Evolutionary conservation across 2,888 invertebrate genomes (phyloP).

Genomic region (Cerceris rybyensis): DNA sequence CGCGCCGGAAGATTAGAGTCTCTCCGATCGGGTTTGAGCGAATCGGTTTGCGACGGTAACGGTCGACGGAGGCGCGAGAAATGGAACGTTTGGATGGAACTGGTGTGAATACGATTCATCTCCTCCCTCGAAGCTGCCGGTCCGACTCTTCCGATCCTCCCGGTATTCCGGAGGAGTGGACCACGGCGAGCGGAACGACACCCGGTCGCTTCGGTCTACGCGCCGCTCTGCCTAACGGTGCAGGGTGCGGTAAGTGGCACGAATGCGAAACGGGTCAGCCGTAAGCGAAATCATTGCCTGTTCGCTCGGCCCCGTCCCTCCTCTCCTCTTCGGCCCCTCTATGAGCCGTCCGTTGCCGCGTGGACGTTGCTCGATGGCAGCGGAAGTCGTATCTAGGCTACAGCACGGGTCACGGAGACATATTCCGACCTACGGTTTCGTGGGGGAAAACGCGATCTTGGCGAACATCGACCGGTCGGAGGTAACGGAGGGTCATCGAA

Average conservation of each 20-base stretch:
- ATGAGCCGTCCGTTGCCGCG: slow-evolving; percentile 10
- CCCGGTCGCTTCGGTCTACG: slow-evolving; percentile 37
- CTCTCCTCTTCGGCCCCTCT: background rate
- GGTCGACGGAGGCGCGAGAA: slow-evolving; percentile 27
- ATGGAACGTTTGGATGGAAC: slow-evolving; percentile 66
- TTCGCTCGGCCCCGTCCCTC: slow-evolving; percentile 25
- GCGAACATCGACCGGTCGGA: background rate
- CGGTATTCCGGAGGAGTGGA: slow-evolving; percentile 30
- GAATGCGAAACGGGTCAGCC: slow-evolving; percentile 69
- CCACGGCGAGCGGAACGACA: slow-evolving; percentile 22
- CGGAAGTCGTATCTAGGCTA: slow-evolving; percentile 42
- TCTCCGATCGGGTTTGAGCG: background rate
- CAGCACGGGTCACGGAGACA: background rate
- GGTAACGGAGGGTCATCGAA: too few species aligned
- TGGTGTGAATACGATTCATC: slow-evolving; percentile 65
- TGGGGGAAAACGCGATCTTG: background rate
- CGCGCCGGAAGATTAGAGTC: too few species aligned
- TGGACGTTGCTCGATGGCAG: slow-evolving; percentile 36
- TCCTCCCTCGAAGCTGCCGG: slow-evolving; percentile 17
- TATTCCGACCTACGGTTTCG: background rate
- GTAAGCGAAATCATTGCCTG: slow-evolving; percentile 65
- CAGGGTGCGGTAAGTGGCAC: slow-evolving; percentile 58
- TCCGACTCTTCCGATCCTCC: slow-evolving; percentile 38
- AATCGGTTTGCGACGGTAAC: background rate
- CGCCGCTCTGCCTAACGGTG: slow-evolving; percentile 15